phyloP scores from a whole-genome alignment of 2,113 vertebrate species.

The Thunnus thynnus region DNA sequence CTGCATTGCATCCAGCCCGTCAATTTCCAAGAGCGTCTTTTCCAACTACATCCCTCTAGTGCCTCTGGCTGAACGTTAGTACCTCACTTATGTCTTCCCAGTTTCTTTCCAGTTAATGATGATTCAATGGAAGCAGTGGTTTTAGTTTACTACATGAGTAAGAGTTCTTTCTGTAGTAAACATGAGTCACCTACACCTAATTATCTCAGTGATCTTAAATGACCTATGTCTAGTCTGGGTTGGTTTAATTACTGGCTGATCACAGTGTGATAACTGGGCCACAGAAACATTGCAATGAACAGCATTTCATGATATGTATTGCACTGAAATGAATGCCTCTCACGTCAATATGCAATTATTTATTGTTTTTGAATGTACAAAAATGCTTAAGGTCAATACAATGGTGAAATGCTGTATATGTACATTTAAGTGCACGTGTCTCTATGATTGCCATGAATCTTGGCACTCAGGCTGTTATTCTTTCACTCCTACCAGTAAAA shows the following conservation, averaged over 20 bases:
- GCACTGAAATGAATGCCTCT: too few relatives aligned
- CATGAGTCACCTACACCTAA: too few relatives aligned
- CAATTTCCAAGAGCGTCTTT: slow-evolving; percentile 98
- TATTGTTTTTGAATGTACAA: too few relatives aligned
- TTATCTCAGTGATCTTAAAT: not conserved
- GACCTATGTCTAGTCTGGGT: not conserved
- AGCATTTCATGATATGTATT: not conserved
- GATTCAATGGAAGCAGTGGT: not conserved
- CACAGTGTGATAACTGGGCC: not conserved
- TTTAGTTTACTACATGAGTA: not conserved
- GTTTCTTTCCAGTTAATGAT: not conserved
- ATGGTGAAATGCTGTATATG: not conserved
- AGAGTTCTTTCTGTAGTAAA: too few relatives aligned
- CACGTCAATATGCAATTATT: too few relatives aligned
- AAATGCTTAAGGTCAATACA: not conserved
- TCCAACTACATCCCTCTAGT: slow-evolving; percentile 97
- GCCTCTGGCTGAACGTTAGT: slow-evolving; percentile 92
- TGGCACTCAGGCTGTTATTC: not conserved
- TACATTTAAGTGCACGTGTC: not conserved
- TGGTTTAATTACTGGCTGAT: slow-evolving; percentile 16
- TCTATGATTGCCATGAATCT: not conserved
- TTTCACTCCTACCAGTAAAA: not conserved
- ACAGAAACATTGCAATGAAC: not conserved
- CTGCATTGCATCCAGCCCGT: slow-evolving; percentile 94
- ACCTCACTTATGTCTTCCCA: slow-evolving; percentile 14